Base-by-base conservation (phyloP, 2,113 vertebrate genomes). In the Dipodomys merriami region DNA sequence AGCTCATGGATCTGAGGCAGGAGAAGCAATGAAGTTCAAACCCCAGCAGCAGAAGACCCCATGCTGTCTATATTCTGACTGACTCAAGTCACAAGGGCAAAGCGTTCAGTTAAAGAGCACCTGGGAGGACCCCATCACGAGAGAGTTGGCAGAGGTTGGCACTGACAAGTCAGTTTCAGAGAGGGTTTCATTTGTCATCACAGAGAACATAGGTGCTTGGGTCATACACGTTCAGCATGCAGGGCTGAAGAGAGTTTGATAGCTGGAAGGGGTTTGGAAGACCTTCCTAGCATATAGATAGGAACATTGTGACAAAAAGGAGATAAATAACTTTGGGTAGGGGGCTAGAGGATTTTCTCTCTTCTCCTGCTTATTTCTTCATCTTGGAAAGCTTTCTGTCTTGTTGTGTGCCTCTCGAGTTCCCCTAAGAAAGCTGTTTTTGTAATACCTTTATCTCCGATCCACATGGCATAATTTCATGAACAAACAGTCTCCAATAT, bases 291-390 rank as follows among this genome's bases (percentile, higher is more conserved):
- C 20, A 57, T 10, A 19, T 2, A 67, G 77, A 81, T 2, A 33
- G 68, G 53, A 53, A 73, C 71, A 91, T 4, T 67, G 49, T 71
- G 16, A 44, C 39, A 6, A 6, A 71, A 86, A 77, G 10, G 5
- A 88, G 46, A 65, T 93, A 86, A 86, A 91, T 88, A 83, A 96
- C 76, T 57, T 49, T 88, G 64, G 67, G 44, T 29, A 65, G 23
- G 57, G 53, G 12, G 82, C 62, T 64, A 93, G 23, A 84, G 10
- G 60, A 23, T 72, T 91, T 93, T 90, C 23, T 91, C 23, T n/a
- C 92, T 84, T n/a, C 84, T 71, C 82, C 44, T 86, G 30, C 64
- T 92, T 86, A n/a, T 30, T 46, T 91, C 23, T 49, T 57, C 16
- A 39, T 80, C 27, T 86, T 73, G 68, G 44, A 8, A 16, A 7